phyloP scores from a whole-genome alignment of 2,888 invertebrate genomes.

The Entomobrya multifasciata region DNA sequence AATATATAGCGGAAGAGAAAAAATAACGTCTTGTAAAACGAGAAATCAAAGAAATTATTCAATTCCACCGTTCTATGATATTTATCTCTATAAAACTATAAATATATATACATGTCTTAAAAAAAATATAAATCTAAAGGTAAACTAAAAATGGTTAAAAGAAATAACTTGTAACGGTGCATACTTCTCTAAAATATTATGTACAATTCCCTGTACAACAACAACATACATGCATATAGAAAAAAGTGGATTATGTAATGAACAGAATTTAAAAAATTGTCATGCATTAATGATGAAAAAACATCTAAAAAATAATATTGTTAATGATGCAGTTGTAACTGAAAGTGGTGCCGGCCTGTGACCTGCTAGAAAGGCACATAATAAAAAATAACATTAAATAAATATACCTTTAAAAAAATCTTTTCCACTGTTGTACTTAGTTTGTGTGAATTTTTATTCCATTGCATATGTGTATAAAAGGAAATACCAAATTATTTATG shows the following conservation, averaged over 20 bases:
- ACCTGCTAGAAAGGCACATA: constrained; percentile 65
- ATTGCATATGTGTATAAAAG: too few relatives aligned
- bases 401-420: neutral
- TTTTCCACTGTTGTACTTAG: neutral
- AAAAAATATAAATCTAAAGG: neutral
- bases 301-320: constrained; percentile 14
- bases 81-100: neutral
- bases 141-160: neutral
- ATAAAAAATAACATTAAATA: constrained; percentile 50
- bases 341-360: constrained; percentile 69
- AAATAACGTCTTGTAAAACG: constrained; percentile 34
- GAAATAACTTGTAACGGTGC: neutral
- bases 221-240: neutral
- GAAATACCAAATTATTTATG: too few relatives aligned
- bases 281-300: constrained; percentile 23
- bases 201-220: too few relatives aligned
- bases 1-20: neutral
- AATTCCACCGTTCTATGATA: constrained; percentile 2
- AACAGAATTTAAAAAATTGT: constrained; percentile 13
- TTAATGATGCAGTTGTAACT: constrained; percentile 60
- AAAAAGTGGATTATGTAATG: neutral
- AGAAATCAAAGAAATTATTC: constrained; percentile 66
- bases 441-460: neutral
- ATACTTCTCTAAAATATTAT: constrained; percentile 4
- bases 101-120: neutral